Percentiles rank a stretch among this genome's conserved stretches.
Conservation (phyloP, 2,113 vertebrate genomes). For the Spheniscus mendiculus region DNA sequence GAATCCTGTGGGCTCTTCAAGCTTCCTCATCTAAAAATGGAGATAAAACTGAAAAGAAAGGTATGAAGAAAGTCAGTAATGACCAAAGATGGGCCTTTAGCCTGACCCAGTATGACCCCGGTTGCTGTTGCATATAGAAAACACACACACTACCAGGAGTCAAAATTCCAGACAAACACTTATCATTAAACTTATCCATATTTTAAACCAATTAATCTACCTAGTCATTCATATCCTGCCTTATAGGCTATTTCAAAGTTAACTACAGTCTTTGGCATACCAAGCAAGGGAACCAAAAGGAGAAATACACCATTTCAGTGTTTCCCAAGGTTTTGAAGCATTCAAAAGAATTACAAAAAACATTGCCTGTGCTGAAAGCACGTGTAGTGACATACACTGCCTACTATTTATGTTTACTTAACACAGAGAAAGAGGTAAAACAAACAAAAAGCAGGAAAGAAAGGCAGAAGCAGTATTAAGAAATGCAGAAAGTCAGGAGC, state of each 20-base stretch:
- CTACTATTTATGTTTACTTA: neutral
- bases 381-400: neutral
- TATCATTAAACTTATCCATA: neutral
- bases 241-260: neutral
- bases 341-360: neutral
- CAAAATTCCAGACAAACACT: neutral
- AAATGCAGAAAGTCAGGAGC: neutral
- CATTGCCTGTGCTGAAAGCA: neutral
- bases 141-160: neutral
- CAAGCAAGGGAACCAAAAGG: neutral
- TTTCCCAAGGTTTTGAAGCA: neutral
- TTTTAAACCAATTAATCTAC: neutral
- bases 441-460: neutral
- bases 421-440: neutral
- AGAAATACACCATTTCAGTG: neutral
- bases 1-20: neutral
- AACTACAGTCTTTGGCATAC: neutral
- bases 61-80: neutral
- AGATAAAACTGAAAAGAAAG: neutral
- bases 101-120: fast-evolving
- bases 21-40: neutral
- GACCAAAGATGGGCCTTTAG: neutral
- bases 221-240: neutral
- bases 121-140: neutral
- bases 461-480: neutral